These are phyloP conservation scores for Drosophila kohkoa DNA, from an alignment of 1,140 invertebrate genomes.

Conservation along the genomic window DNA sequence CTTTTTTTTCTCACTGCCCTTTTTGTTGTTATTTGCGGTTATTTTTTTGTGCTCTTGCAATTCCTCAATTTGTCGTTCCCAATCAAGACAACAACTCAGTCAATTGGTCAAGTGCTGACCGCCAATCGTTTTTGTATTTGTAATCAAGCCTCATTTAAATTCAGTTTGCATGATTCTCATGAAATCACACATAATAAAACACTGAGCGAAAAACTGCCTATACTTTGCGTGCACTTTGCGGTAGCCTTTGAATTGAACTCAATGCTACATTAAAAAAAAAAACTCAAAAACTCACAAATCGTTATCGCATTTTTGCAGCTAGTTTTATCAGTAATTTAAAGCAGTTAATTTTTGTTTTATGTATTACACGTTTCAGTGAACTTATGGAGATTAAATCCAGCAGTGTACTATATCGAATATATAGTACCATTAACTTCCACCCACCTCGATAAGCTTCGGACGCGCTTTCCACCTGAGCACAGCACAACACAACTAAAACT, in stretches of 20 bases:
- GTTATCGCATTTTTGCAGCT: background rate
- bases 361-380: constrained; percentile 3
- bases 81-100: constrained; percentile 69
- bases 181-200: constrained; percentile 55
- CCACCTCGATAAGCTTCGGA: constrained; percentile 44
- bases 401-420: background rate
- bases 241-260: constrained; percentile 5
- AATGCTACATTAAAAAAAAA: background rate
- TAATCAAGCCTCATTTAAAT: constrained; percentile 80
- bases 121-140: constrained; percentile 63
- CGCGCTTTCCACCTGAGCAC: constrained; percentile 43
- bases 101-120: constrained; percentile 78
- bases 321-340: constrained; percentile 4
- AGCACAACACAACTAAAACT: constrained; percentile 39
- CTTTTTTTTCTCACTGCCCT: constrained; percentile 28
- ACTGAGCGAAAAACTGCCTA: constrained; percentile 33
- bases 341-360: background rate
- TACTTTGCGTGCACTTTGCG: background rate
- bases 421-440: background rate
- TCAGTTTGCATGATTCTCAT: constrained; percentile 78
- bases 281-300: background rate
- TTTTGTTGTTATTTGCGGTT: constrained; percentile 6
- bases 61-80: constrained; percentile 46
- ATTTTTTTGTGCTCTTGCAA: constrained; percentile 19
- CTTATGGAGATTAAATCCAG: background rate